phyloP scores from a whole-genome alignment of 2,888 invertebrate species.

The Antitype chi region DNA sequence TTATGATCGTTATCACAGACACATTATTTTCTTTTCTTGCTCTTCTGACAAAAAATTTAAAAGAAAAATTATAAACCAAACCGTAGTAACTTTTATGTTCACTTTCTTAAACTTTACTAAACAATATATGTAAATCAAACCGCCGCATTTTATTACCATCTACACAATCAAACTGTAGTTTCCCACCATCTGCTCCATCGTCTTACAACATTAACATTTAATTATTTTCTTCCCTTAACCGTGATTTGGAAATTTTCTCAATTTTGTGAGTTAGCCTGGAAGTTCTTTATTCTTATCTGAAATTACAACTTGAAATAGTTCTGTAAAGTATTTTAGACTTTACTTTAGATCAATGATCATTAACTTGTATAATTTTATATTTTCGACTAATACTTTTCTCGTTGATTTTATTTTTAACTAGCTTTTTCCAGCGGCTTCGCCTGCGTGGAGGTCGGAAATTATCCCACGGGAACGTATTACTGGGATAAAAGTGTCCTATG shows the following conservation, averaged over 20 bases:
- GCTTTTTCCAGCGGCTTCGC: too few relatives aligned
- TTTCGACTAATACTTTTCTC: not conserved
- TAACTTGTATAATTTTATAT: slow-evolving; percentile 9
- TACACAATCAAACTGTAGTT: not conserved
- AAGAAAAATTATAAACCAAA: not conserved
- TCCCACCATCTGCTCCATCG: not conserved
- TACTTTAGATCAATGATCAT: not conserved
- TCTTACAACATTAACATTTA: slow-evolving; percentile 35
- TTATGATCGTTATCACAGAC: not conserved
- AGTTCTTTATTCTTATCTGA: slow-evolving; percentile 34
- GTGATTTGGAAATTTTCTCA: slow-evolving; percentile 16
- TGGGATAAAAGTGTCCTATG: too few relatives aligned
- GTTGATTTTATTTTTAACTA: slow-evolving; percentile 12
- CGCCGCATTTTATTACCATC: not conserved
- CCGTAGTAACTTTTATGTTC: not conserved
- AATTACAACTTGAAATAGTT: slow-evolving; percentile 13
- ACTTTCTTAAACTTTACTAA: not conserved
- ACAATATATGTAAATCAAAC: slow-evolving; percentile 6
- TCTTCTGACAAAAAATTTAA: not conserved
- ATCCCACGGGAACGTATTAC: too few relatives aligned
- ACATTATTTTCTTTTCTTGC: slow-evolving; percentile 1
- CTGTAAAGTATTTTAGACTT: slow-evolving; percentile 5
- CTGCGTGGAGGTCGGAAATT: too few relatives aligned
- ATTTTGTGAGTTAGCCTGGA: slow-evolving; percentile 12
- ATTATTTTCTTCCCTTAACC: slow-evolving; percentile 17